A percentile compares a stretch with the other conserved stretches of the same genome.
Conservation (phyloP, 2,888 invertebrate species). For the Spilosoma lubricipeda region DNA sequence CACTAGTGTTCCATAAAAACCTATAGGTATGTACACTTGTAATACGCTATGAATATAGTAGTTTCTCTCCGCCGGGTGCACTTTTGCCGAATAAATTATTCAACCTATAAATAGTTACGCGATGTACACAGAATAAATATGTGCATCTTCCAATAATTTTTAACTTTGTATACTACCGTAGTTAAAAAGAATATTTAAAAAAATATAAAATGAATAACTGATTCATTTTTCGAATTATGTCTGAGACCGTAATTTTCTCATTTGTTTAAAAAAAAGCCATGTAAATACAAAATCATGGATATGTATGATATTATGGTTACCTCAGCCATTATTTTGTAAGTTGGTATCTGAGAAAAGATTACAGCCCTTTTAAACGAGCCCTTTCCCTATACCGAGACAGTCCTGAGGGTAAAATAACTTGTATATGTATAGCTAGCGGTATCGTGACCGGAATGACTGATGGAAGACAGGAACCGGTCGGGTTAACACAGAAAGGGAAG, state of each 20-base stretch:
- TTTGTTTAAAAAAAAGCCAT: background rate
- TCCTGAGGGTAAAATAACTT: slow-evolving; percentile 43
- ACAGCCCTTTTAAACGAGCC: slow-evolving; percentile 33
- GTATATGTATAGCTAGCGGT: slow-evolving; percentile 45
- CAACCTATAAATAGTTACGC: background rate
- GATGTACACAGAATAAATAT: background rate
- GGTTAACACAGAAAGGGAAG: slow-evolving; percentile 46
- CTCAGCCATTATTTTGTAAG: slow-evolving; percentile 30
- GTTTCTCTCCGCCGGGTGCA: background rate
- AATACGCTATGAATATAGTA: background rate
- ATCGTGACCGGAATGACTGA: slow-evolving; percentile 64
- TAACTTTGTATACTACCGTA: background rate
- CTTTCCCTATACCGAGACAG: slow-evolving; percentile 28
- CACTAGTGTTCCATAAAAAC: slow-evolving; percentile 37
- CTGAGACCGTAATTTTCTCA: background rate
- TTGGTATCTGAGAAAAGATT: slow-evolving; percentile 42
- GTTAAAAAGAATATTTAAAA: background rate
- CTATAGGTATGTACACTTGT: slow-evolving; percentile 18
- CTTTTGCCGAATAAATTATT: background rate
- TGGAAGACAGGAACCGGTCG: slow-evolving; percentile 50
- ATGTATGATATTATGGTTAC: background rate
- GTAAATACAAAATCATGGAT: background rate
- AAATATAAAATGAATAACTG: background rate
- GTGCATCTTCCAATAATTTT: background rate
- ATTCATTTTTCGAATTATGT: background rate